Base-by-base conservation (phyloP, 1,140 invertebrate species). In the Oedothorax gibbosus region DNA sequence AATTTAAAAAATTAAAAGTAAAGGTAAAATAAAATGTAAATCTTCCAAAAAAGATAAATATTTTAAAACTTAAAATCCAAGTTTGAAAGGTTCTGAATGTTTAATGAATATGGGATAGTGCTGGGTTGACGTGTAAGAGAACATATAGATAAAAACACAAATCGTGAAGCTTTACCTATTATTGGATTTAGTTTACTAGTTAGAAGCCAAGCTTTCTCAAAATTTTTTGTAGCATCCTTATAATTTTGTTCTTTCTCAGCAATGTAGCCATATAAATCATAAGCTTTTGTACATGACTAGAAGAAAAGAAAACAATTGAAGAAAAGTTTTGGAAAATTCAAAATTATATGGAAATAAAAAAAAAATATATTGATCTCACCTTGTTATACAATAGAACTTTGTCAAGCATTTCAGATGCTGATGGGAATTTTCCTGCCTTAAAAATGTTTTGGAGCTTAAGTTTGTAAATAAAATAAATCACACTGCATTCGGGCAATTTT, bases 241-340 rank as follows among this genome's bases (percentile, higher is more conserved):
- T 96, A 98, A 85, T 94, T 94, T 88, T 98, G 96, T 87, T 98
- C 96, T 87, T 97, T 98, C 90, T 99, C 98, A 68, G 95, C 93
- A 86, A 99, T 93, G 85, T 93, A 93, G 0, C 96, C 98, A 88
- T 93, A 91, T 50, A 96, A 94, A 91, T 99, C 97, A 89, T 97
- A 96, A 0, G 97, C 97, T 88, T 96, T 95, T 7, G 94, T 93
- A 88, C 95, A 98, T 0, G 96, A 96, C 81, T 83, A 20, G 14
- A 71, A 15, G 20, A 88, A 92, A 75, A 78, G 88, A 84, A 73
- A 18, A 79, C 53, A 75, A 20, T 35, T 62, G 60, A 60, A 20
- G 50, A 20, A 50, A 85, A 9, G 50, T 79, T 78, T 80, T 77
- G 12, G 12, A 69, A 35, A 64, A 14, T 7, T 21, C 14, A n/a